These are phyloP conservation scores for Phaethornis superciliosus DNA, from an alignment of 2,113 vertebrate genomes.

Conservation along the genomic window DNA sequence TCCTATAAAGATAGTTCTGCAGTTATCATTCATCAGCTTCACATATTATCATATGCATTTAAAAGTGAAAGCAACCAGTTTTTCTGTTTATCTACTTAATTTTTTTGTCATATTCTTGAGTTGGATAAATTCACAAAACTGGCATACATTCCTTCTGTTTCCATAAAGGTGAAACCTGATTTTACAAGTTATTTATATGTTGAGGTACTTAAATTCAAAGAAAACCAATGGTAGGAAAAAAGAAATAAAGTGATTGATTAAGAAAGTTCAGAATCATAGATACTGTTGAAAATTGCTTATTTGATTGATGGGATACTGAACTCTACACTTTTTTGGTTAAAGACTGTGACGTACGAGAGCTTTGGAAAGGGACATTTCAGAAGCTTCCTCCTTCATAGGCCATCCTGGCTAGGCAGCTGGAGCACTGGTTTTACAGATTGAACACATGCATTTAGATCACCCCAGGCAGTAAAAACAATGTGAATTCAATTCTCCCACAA, in stretches of 20 bases:
- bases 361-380: neutral
- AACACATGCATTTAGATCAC: neutral
- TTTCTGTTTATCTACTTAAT: neutral
- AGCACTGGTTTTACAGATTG: neutral
- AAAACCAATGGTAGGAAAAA: neutral
- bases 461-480: neutral
- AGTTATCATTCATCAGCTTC: neutral
- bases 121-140: neutral
- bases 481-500: neutral
- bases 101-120: neutral
- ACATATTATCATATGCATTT: neutral
- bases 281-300: neutral
- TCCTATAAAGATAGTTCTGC: constrained; percentile 16
- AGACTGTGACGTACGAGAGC: neutral
- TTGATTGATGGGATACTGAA: neutral
- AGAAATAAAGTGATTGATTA: neutral
- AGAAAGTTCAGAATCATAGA: neutral
- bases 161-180: neutral
- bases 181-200: neutral
- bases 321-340: neutral
- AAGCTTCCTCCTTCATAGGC: neutral
- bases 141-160: neutral
- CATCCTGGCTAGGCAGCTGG: neutral
- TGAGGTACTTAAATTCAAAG: neutral
- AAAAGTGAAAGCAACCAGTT: neutral